These are phyloP conservation scores for Hypselothyrea guttata DNA, from an alignment of 2,888 invertebrate genomes.

Conservation along the genomic window DNA sequence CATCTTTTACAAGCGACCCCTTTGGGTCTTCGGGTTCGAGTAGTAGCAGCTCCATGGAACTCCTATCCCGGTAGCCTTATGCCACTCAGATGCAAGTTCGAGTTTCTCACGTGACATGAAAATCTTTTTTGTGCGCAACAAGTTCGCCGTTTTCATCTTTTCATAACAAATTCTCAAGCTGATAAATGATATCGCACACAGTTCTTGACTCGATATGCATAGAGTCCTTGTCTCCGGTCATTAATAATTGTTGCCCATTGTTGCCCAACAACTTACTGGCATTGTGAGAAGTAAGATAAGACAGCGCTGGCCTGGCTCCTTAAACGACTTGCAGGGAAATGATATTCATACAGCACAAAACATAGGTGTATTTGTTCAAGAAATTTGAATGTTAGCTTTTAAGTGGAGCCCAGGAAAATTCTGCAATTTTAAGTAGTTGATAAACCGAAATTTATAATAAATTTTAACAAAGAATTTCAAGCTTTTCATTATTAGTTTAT, in stretches of 20 bases:
- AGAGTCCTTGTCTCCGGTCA: constrained; percentile 60
- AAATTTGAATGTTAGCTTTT: too few relatives aligned
- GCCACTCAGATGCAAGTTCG: constrained; percentile 40
- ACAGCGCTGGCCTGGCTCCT: too few relatives aligned
- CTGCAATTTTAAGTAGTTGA: too few relatives aligned
- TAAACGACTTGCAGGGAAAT: too few relatives aligned
- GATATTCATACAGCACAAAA: too few relatives aligned
- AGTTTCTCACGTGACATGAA: constrained; percentile 77
- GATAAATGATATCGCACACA: constrained; percentile 79
- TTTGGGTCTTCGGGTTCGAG: constrained; percentile 2
- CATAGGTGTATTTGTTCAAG: too few relatives aligned
- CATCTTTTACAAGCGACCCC: constrained; percentile 40
- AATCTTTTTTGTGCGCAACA: constrained; percentile 81
- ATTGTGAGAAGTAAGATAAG: too few relatives aligned
- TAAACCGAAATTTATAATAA: too few relatives aligned
- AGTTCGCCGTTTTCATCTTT: constrained; percentile 44
- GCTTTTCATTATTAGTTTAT: too few relatives aligned
- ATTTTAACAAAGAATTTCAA: too few relatives aligned
- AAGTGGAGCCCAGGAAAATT: too few relatives aligned
- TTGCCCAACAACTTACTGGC: background rate
- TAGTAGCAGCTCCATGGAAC: too few relatives aligned
- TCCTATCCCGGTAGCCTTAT: constrained; percentile 61
- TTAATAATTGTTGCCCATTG: constrained; percentile 72
- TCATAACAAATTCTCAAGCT: constrained; percentile 70
- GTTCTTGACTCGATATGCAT: constrained; percentile 68